These are phyloP conservation scores for Hippolais icterina DNA, from an alignment of 2,113 vertebrate species.

Conservation along the genomic window DNA sequence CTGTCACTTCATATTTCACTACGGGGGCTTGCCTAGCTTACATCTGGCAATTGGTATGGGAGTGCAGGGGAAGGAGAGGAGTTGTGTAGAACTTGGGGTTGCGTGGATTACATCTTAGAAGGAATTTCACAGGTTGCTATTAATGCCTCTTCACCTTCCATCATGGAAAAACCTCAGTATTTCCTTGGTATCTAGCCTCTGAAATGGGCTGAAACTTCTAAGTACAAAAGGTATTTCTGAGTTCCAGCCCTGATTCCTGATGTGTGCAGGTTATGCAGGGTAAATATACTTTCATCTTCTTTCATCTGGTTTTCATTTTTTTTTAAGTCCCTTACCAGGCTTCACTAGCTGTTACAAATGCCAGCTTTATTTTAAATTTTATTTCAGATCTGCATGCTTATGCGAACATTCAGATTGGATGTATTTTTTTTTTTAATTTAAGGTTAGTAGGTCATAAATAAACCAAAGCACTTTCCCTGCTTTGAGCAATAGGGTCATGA, in stretches of 20 bases:
- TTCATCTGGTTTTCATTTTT: slow-evolving; percentile 48
- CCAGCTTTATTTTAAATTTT: slow-evolving; percentile 62
- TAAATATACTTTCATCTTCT: slow-evolving; percentile 52
- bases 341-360: slow-evolving; percentile 26
- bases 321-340: background rate
- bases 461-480: slow-evolving; percentile 73
- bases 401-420: slow-evolving; percentile 40
- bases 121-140: background rate
- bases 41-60: background rate
- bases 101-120: background rate
- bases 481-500: slow-evolving; percentile 66
- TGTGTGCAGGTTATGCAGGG: slow-evolving; percentile 17
- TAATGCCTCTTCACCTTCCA: background rate
- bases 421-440: slow-evolving; percentile 20
- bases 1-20: background rate
- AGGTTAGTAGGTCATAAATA: slow-evolving; percentile 79
- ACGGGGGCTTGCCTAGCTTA: background rate
- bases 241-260: background rate
- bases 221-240: background rate
- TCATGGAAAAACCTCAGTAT: background rate
- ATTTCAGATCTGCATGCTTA: slow-evolving; percentile 43
- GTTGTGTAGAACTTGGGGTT: background rate
- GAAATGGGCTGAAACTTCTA: background rate
- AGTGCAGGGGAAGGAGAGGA: background rate
- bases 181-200: background rate